Evolutionary conservation across 2,888 invertebrate genomes (phyloP).

Genomic region (Agrochola litura): DNA sequence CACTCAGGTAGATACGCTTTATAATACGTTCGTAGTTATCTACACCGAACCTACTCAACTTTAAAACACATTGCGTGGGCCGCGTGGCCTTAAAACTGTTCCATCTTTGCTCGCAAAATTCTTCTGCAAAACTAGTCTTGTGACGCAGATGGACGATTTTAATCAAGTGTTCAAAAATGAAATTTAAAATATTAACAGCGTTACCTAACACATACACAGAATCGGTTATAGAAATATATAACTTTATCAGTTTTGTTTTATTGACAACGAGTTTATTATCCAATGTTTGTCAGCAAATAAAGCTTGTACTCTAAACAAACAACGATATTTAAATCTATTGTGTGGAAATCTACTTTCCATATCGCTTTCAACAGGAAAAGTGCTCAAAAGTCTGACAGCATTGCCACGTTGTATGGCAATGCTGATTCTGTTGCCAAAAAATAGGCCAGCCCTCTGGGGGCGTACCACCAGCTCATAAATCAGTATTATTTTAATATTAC

Average conservation of each 20-base stretch:
- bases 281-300: conserved; percentile 23
- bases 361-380: background rate
- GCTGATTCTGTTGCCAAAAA: too few relatives aligned
- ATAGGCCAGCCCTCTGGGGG: too few relatives aligned
- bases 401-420: too few relatives aligned
- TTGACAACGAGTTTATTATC: background rate
- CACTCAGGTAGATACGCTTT: conserved; percentile 59
- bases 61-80: conserved; percentile 58
- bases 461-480: too few relatives aligned
- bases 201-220: background rate
- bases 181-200: conserved; percentile 9
- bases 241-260: conserved; percentile 4
- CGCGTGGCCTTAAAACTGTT: conserved; percentile 54
- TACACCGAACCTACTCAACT: conserved; percentile 52
- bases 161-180: background rate
- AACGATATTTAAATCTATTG: conserved; percentile 31
- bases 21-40: conserved; percentile 48
- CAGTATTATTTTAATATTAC: too few relatives aligned
- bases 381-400: too few relatives aligned
- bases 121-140: conserved; percentile 22
- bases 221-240: background rate
- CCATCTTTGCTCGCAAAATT: conserved; percentile 43
- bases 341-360: conserved; percentile 38
- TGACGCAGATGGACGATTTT: conserved; percentile 10
- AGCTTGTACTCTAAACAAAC: conserved; percentile 30